These are phyloP conservation scores for Calephelis perditalis DNA, from an alignment of 2,888 invertebrate species.

Conservation along the genomic window DNA sequence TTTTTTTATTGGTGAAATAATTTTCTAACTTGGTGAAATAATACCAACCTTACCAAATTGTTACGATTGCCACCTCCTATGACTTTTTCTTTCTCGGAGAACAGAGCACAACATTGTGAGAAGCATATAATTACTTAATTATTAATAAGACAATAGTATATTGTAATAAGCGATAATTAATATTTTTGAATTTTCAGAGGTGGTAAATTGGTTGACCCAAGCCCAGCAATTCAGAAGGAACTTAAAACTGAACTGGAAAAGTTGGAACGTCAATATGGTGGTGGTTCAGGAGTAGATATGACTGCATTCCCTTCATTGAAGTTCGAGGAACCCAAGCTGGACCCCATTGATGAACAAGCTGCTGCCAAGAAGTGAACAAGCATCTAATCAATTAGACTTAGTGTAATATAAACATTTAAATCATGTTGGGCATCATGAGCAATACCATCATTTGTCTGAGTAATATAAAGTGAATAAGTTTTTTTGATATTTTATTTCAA, in stretches of 20 bases:
- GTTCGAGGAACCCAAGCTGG: constrained; percentile 85
- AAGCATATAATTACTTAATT: neutral
- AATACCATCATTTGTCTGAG: constrained; percentile 4
- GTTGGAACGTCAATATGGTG: constrained; percentile 87
- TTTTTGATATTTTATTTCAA: constrained; percentile 1
- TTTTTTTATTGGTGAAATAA: no score
- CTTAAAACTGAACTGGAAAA: constrained; percentile 88
- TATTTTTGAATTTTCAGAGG: constrained; percentile 74
- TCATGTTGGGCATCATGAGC: neutral
- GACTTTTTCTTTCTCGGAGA: no score
- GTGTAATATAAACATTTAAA: constrained; percentile 10
- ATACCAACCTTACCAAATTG: no score
- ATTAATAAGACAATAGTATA: neutral
- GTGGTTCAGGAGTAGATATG: constrained; percentile 89
- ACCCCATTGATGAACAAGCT: constrained; percentile 78
- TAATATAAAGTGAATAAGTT: constrained; percentile 6
- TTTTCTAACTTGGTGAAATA: no score
- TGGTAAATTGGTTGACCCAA: constrained; percentile 89
- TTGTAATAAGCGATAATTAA: neutral
- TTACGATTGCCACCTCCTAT: no score
- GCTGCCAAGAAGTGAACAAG: constrained; percentile 52
- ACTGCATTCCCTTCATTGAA: constrained; percentile 92
- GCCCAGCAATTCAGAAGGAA: constrained; percentile 86
- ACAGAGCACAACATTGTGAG: no score
- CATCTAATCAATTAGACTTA: constrained; percentile 13